phyloP scores from a whole-genome alignment of 2,113 vertebrate species.

The Poeciliopsis turrubarensis region DNA sequence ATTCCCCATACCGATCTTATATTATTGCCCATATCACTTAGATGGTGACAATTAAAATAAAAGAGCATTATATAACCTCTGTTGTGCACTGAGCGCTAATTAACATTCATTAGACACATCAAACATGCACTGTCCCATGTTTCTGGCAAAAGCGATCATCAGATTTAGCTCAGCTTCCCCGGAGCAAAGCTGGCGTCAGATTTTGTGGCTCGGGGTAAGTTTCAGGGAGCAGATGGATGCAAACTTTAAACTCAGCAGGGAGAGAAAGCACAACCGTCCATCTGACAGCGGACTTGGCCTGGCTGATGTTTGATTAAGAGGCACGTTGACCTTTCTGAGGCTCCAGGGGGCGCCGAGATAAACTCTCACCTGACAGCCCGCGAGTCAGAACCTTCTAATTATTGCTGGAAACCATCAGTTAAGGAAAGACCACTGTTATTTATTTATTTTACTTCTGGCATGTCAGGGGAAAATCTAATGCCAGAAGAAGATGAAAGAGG shows the following conservation, averaged over 20 bases:
- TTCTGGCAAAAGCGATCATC: conserved; percentile 27
- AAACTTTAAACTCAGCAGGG: conserved; percentile 77
- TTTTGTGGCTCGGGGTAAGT: conserved; percentile 42
- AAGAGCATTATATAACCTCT: neutral
- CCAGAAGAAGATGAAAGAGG: conserved; percentile 17
- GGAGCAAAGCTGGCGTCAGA: conserved; percentile 22
- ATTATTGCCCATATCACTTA: too few species aligned
- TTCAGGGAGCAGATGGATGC: conserved; percentile 63
- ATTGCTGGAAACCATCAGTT: conserved; percentile 64
- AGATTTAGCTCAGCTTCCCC: conserved; percentile 50
- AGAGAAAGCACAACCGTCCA: conserved; percentile 56
- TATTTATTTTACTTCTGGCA: conserved; percentile 23
- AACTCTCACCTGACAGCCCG: conserved; percentile 64
- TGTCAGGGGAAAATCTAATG: conserved; percentile 29
- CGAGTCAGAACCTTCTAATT: conserved; percentile 61
- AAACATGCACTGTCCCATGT: conserved; percentile 10
- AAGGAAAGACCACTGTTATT: neutral
- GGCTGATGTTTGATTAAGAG: conserved; percentile 82
- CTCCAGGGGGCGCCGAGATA: conserved; percentile 71
- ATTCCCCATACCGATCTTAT: too few species aligned
- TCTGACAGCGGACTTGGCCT: conserved; percentile 61
- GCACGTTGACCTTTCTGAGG: conserved; percentile 76
- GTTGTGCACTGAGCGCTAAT: neutral
- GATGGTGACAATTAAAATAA: too few species aligned
- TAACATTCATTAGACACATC: neutral